These are phyloP conservation scores for Cynaeus angustus DNA, from an alignment of 2,888 invertebrate species.

Conservation along the genomic window DNA sequence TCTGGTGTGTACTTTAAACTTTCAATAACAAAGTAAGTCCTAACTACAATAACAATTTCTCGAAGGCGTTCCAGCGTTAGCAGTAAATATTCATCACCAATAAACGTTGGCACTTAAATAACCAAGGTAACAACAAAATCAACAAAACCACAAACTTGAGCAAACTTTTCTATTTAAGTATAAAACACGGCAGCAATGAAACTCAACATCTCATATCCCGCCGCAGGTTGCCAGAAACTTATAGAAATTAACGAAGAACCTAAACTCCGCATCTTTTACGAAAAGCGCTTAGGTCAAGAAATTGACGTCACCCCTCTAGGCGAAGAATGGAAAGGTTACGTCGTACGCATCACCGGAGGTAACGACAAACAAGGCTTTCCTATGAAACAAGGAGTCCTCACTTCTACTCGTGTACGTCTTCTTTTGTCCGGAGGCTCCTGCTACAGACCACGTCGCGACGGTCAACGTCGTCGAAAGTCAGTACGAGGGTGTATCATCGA, in stretches of 20 bases:
- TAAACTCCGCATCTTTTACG: constrained; percentile 97
- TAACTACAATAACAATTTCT: no score
- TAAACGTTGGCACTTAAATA: neutral
- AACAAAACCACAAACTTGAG: neutral
- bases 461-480: constrained; percentile 98
- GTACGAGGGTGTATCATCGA: constrained; percentile 99
- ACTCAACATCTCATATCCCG: constrained; percentile 98
- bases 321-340: constrained; percentile 99
- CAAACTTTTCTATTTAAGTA: no score
- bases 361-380: constrained; percentile 99
- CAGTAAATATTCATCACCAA: no score
- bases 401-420: constrained; percentile 95
- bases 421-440: constrained; percentile 93
- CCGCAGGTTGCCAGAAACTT: constrained; percentile 98
- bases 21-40: no score
- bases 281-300: constrained; percentile 99
- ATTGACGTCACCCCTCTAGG: constrained; percentile 97
- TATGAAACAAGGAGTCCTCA: constrained; percentile 99
- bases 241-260: constrained; percentile 99
- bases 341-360: constrained; percentile 95
- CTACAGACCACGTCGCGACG: constrained; percentile 94
- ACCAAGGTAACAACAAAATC: neutral
- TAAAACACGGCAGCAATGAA: constrained; percentile 68
- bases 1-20: no score
- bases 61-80: no score